phyloP scores from a whole-genome alignment of 1,140 invertebrate species.

The Diprion similis region DNA sequence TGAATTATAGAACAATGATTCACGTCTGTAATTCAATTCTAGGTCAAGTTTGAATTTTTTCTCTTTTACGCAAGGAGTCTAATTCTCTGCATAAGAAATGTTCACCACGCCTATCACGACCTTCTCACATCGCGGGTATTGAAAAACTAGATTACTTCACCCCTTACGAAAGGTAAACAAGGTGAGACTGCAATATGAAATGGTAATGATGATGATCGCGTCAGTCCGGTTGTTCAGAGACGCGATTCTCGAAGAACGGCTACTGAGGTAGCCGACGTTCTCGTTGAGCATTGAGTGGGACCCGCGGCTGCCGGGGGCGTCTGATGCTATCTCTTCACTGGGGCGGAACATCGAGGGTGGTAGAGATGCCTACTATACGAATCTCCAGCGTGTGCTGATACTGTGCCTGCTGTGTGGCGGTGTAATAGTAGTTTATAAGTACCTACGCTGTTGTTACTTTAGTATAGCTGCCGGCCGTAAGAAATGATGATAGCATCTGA shows the following conservation, averaged over 20 bases:
- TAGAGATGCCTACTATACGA: slow-evolving; percentile 25
- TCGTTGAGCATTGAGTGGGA: neutral
- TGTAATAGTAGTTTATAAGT: slow-evolving; percentile 42
- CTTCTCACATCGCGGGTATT: too few relatives aligned
- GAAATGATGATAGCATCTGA: slow-evolving; percentile 44
- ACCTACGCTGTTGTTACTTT: slow-evolving; percentile 41
- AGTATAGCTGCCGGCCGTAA: slow-evolving; percentile 43
- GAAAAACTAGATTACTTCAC: too few relatives aligned
- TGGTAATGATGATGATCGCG: slow-evolving; percentile 2
- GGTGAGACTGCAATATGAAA: neutral
- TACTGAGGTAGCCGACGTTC: slow-evolving; percentile 2
- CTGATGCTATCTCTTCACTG: slow-evolving; percentile 45
- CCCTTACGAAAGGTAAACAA: neutral
- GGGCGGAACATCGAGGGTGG: slow-evolving; percentile 49
- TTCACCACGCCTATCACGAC: too few relatives aligned
- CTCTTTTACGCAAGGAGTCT: neutral
- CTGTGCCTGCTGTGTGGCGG: neutral
- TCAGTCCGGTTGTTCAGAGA: neutral
- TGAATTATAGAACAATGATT: neutral
- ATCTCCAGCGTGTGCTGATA: neutral
- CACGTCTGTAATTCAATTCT: neutral
- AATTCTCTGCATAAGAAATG: neutral
- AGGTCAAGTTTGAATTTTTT: neutral
- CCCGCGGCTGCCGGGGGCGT: slow-evolving; percentile 20
- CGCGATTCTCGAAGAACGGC: neutral